Percentiles rank a stretch among this genome's conserved stretches.
phyloP scores from a whole-genome alignment of 1,140 invertebrate species.

The Drosophila fuyamai region DNA sequence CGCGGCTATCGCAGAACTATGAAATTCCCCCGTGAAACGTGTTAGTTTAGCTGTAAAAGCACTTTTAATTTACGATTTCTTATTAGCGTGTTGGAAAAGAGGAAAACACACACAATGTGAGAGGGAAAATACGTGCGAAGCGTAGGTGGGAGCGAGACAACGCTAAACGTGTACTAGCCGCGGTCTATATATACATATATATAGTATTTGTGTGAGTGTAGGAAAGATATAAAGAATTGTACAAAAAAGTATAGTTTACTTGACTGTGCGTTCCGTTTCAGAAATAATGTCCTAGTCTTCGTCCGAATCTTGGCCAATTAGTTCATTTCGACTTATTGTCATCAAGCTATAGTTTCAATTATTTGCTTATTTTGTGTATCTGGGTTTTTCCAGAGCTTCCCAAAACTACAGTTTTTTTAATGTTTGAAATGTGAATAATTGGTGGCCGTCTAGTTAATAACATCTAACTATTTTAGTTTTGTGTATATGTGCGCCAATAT shows the following conservation, averaged over 20 bases:
- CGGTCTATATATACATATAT: conserved; percentile 71
- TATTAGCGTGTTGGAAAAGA: conserved; percentile 78
- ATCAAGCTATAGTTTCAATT: neutral
- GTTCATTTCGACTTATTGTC: conserved; percentile 11
- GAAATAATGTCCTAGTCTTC: conserved; percentile 18
- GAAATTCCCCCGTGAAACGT: conserved; percentile 66
- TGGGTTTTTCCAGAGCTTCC: neutral
- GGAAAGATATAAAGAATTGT: conserved; percentile 64
- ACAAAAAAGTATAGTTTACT: conserved; percentile 57
- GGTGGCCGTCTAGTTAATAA: conserved; percentile 10
- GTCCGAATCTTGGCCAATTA: conserved; percentile 7
- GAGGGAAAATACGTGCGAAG: conserved; percentile 61
- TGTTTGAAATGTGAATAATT: conserved; percentile 6
- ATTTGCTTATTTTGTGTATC: neutral
- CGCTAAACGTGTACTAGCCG: conserved; percentile 71
- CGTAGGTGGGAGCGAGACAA: conserved; percentile 66
- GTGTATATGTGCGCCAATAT: conserved; percentile 71
- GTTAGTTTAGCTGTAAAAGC: conserved; percentile 63
- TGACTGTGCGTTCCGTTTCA: conserved; percentile 15
- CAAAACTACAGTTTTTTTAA: neutral
- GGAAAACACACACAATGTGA: conserved; percentile 74
- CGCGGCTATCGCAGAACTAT: conserved; percentile 50
- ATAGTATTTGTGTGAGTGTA: conserved; percentile 57
- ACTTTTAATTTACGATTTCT: conserved; percentile 61
- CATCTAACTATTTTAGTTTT: conserved; percentile 47